Conservation (phyloP, 30 jellyfish, hydroid and myxozoan genomes). For the Aurelia sp. region DNA sequence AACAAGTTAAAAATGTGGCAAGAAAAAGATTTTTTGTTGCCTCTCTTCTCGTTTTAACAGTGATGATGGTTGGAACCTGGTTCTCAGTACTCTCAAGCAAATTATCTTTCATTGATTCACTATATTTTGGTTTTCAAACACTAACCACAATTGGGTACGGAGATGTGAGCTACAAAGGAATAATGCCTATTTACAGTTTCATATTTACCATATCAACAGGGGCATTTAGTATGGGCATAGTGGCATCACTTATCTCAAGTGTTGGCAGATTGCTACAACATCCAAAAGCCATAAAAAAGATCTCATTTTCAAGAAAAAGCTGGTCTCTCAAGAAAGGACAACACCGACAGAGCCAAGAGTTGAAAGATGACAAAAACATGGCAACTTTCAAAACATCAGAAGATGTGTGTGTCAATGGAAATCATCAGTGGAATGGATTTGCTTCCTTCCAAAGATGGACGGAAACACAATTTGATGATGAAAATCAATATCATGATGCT, state of each 20-base stretch:
- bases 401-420: too few species aligned
- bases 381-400: too few species aligned
- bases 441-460: too few species aligned
- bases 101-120: conserved; percentile 15
- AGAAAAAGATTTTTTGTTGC: background rate
- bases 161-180: background rate
- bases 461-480: too few species aligned
- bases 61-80: background rate
- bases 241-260: conserved; percentile 30
- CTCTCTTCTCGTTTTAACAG: background rate
- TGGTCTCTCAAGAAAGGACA: conserved; percentile 1
- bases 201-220: conserved; percentile 1
- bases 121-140: conserved; percentile 41
- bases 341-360: background rate
- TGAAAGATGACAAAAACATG: background rate
- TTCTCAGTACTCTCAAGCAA: background rate
- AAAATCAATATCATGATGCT: background rate
- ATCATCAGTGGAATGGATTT: too few species aligned
- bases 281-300: background rate
- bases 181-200: background rate
- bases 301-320: conserved; percentile 16
- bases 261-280: background rate
- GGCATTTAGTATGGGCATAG: conserved; percentile 37
- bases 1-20: background rate
- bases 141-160: conserved; percentile 64